phyloP scores from a whole-genome alignment of 2,888 invertebrate species.

The Neocrepidodera transversa region DNA sequence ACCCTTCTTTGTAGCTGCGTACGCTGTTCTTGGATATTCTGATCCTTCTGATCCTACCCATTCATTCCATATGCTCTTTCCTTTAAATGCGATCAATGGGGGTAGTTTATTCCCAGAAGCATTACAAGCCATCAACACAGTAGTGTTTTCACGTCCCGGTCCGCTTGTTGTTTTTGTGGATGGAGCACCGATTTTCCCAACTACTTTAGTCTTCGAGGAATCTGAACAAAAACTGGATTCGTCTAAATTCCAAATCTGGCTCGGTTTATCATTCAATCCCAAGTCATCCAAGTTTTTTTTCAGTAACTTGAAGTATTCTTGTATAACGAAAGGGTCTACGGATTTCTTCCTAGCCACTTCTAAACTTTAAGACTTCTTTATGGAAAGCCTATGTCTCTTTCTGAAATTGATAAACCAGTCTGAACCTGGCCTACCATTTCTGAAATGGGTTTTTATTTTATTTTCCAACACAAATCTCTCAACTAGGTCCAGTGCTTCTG shows the following conservation, averaged over 20 bases:
- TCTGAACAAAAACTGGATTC: constrained; percentile 30
- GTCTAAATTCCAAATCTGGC: constrained; percentile 1
- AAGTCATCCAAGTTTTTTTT: too few relatives aligned
- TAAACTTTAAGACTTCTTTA: too few relatives aligned
- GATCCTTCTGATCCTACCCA: too few relatives aligned
- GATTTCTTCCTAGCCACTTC: constrained; percentile 41
- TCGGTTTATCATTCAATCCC: constrained; percentile 2
- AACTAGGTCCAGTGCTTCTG: constrained; percentile 41
- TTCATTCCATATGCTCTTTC: constrained; percentile 13
- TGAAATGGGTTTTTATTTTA: too few relatives aligned
- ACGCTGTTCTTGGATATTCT: too few relatives aligned
- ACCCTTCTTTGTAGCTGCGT: too few relatives aligned
- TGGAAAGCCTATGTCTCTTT: too few relatives aligned
- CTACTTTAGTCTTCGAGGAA: constrained; percentile 33
- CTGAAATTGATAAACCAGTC: constrained; percentile 41
- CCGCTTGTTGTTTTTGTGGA: neutral
- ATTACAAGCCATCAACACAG: constrained; percentile 12
- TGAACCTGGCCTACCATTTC: too few relatives aligned
- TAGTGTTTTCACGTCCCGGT: neutral
- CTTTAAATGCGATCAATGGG: constrained; percentile 22
- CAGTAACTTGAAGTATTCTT: constrained; percentile 30
- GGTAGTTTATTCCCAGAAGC: constrained; percentile 8
- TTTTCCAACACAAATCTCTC: constrained; percentile 19
- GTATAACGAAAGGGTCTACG: constrained; percentile 43
- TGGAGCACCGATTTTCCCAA: constrained; percentile 25